A percentile compares a stretch with the other conserved stretches of the same genome.
Evolutionary conservation across 2,113 vertebrate genomes (phyloP).

Genomic region (Eulemur macaco): DNA sequence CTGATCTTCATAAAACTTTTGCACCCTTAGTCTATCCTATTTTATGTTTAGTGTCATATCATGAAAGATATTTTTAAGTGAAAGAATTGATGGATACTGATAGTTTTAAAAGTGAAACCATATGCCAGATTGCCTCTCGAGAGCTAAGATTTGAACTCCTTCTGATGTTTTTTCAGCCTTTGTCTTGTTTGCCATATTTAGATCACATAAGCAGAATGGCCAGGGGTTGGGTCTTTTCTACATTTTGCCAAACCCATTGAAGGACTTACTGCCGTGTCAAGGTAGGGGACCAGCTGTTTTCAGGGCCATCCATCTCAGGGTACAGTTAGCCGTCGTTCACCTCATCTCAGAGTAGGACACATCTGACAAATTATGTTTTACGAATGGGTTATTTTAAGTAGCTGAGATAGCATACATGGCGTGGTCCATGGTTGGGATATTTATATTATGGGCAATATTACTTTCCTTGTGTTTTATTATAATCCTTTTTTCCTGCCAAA

Average conservation of each 20-base stretch:
- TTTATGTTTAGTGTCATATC: constrained; percentile 12
- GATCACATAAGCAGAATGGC: not conserved
- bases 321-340: not conserved
- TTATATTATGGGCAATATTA: constrained; percentile 1
- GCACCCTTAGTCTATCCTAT: not conserved
- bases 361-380: not conserved
- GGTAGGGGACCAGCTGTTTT: not conserved
- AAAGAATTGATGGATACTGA: constrained; percentile 40
- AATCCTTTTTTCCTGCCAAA: not conserved
- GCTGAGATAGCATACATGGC: not conserved
- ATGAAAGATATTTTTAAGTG: constrained; percentile 27
- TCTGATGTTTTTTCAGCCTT: not conserved
- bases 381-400: not conserved
- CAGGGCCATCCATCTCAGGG: not conserved
- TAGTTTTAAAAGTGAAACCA: constrained; percentile 51
- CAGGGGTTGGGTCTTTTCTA: not conserved
- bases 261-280: not conserved
- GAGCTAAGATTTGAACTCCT: not conserved
- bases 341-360: not conserved
- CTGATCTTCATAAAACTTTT: constrained; percentile 1
- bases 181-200: constrained; percentile 26
- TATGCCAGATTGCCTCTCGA: not conserved
- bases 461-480: not conserved
- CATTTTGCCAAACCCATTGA: not conserved
- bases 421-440: not conserved